These are phyloP conservation scores for Oreochromis tanganicae DNA, from an alignment of 2,113 vertebrate species.

Conservation along the genomic window DNA sequence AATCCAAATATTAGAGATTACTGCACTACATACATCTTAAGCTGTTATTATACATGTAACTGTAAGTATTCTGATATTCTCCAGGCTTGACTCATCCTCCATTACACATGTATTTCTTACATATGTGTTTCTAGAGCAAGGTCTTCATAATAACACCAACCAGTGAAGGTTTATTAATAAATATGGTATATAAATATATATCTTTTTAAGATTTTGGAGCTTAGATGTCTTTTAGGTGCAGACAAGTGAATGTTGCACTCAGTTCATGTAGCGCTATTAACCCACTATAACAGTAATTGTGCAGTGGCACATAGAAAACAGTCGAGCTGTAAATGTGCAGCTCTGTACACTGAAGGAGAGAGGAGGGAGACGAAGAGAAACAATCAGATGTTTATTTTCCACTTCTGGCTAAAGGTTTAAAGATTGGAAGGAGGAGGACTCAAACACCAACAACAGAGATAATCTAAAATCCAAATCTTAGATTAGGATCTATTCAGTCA, in stretches of 20 bases:
- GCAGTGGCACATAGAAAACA: background rate
- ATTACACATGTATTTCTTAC: background rate
- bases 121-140: background rate
- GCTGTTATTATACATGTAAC: background rate
- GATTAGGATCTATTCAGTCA: background rate
- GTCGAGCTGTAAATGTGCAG: background rate
- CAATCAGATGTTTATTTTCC: background rate
- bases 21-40: background rate
- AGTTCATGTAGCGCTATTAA: background rate
- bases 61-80: background rate
- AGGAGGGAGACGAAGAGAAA: background rate
- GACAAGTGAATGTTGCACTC: background rate
- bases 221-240: background rate
- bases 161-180: background rate
- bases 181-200: background rate
- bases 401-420: background rate
- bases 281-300: background rate
- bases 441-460: background rate
- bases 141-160: background rate
- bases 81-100: background rate
- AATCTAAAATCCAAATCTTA: background rate
- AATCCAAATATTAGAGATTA: background rate
- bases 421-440: background rate
- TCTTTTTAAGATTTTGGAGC: constrained; percentile 3
- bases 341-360: background rate